Conservation (phyloP, 2,797 vertebrate genomes). For the Gambelia wislizenii region DNA sequence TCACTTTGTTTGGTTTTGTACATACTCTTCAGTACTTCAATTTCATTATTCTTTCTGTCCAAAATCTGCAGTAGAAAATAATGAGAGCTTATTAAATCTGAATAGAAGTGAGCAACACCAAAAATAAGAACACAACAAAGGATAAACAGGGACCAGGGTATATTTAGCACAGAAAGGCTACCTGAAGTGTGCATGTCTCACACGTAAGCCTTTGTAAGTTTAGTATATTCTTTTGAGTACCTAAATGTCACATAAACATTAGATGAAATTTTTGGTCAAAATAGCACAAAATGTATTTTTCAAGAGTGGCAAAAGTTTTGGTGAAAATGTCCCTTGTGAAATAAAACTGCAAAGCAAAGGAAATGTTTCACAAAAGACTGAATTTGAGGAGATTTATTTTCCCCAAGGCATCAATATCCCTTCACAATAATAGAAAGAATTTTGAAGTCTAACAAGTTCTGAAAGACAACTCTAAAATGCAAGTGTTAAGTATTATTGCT, state of each 20-base stretch:
- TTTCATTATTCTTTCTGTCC: constrained; percentile 92
- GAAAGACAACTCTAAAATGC: constrained; percentile 27
- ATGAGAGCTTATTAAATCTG: constrained; percentile 21
- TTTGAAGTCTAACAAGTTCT: constrained; percentile 27
- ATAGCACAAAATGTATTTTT: neutral
- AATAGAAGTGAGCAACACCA: neutral
- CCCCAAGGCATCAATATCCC: constrained; percentile 10
- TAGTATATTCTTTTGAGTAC: constrained; percentile 16
- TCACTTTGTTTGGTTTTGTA: constrained; percentile 88
- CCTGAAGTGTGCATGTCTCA: neutral
- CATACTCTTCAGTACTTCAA: constrained; percentile 87
- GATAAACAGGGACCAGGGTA: accelerated
- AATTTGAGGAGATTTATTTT: constrained; percentile 29
- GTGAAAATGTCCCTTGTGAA: constrained; percentile 9
- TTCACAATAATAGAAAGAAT: constrained; percentile 26
- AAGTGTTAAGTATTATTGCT: constrained; percentile 34
- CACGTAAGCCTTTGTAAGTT: neutral
- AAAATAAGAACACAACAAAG: neutral
- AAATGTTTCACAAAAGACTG: constrained; percentile 22
- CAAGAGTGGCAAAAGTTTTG: neutral
- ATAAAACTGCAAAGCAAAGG: neutral
- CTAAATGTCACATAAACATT: constrained; percentile 17
- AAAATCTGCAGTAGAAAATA: constrained; percentile 86
- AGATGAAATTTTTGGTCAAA: constrained; percentile 2
- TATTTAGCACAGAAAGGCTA: neutral